phyloP scores from a whole-genome alignment of 2,888 invertebrate species.

The Synanthedon formicaeformis region DNA sequence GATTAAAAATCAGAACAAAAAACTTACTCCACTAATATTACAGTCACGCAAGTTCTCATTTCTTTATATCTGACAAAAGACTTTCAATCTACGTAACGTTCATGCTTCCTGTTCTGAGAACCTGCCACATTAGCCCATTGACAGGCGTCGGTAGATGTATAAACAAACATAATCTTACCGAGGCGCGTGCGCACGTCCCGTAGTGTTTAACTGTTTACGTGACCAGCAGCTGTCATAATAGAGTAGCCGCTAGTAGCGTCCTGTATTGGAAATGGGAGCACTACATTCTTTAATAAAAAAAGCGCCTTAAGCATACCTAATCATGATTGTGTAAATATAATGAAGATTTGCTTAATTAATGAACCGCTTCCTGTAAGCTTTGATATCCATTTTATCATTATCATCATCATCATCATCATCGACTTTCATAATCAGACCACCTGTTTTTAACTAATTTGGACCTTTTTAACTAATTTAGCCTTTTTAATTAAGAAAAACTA shows the following conservation, averaged over 20 bases:
- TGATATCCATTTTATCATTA: too few species aligned
- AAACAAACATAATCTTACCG: slow-evolving; percentile 38
- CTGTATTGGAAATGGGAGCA: not conserved
- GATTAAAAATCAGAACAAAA: not conserved
- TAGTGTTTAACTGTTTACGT: slow-evolving; percentile 49
- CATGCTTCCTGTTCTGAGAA: not conserved
- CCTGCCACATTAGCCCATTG: not conserved
- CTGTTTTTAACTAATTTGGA: too few species aligned
- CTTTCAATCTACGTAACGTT: not conserved
- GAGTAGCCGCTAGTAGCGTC: not conserved
- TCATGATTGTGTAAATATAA: too few species aligned
- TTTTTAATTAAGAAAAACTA: too few species aligned
- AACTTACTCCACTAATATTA: not conserved
- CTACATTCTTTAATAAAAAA: too few species aligned
- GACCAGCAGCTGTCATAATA: slow-evolving; percentile 53
- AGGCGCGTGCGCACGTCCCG: slow-evolving; percentile 35
- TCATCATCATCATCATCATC: too few species aligned
- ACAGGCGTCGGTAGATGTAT: slow-evolving; percentile 19
- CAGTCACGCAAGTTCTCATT: too few species aligned
- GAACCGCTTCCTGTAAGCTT: too few species aligned
- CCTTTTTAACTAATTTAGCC: too few species aligned
- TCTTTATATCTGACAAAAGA: not conserved
- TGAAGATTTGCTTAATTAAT: too few species aligned
- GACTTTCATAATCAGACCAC: too few species aligned
- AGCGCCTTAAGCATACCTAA: too few species aligned